These are phyloP conservation scores for Planococcus citri DNA, from an alignment of 1,140 invertebrate genomes.

Conservation along the genomic window DNA sequence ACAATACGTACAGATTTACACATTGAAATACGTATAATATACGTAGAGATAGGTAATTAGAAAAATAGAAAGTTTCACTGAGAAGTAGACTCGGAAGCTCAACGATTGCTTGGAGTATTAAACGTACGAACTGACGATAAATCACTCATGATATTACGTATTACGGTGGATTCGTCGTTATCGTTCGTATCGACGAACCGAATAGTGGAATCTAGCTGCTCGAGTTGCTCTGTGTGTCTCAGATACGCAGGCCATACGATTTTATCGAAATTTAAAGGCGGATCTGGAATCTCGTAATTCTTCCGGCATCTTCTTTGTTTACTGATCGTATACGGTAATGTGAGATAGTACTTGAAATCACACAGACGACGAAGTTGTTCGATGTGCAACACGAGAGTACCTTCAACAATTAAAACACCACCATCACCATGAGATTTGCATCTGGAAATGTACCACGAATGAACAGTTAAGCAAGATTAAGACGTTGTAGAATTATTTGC, in stretches of 20 bases:
- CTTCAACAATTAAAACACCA: slow-evolving; percentile 54
- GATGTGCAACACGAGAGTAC: slow-evolving; percentile 60
- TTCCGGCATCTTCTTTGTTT: slow-evolving; percentile 38
- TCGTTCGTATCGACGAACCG: neutral
- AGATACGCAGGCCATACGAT: slow-evolving; percentile 27
- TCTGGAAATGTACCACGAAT: no score
- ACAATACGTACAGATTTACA: no score
- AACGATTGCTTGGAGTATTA: neutral
- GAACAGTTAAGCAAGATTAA: neutral
- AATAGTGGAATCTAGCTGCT: slow-evolving; percentile 11
- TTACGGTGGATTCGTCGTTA: neutral
- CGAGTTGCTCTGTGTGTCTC: neutral
- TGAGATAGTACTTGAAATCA: slow-evolving; percentile 57
- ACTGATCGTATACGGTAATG: slow-evolving; percentile 51
- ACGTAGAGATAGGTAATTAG: neutral
- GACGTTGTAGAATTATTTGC: neutral
- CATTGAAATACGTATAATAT: neutral
- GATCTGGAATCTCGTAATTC: slow-evolving; percentile 61
- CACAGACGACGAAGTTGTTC: slow-evolving; percentile 48
- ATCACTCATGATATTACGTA: neutral
- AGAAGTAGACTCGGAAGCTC: neutral
- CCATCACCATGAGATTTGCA: no score
- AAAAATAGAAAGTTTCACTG: neutral
- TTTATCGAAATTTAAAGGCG: slow-evolving; percentile 60
- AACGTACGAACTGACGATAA: neutral